phyloP scores from a whole-genome alignment of 2,113 vertebrate species.

The Corythoichthys intestinalis region DNA sequence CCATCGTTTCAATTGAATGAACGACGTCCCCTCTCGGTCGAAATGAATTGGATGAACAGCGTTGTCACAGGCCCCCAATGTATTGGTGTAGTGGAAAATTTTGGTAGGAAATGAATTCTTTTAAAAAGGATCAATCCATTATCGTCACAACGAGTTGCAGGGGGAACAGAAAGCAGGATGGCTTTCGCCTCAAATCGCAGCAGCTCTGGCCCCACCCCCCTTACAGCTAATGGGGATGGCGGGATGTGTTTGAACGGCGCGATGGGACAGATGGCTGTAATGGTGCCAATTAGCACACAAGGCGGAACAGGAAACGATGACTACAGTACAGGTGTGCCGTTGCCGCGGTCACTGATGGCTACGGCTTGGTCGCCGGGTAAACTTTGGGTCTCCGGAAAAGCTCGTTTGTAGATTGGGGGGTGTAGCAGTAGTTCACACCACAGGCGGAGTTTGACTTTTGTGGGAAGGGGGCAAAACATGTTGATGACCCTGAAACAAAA shows the following conservation, averaged over 20 bases:
- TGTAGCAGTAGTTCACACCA: too few relatives aligned
- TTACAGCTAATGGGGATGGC: neutral
- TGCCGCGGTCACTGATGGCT: neutral
- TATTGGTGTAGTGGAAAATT: too few relatives aligned
- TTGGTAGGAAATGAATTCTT: too few relatives aligned
- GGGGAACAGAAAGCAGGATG: slow-evolving; percentile 48
- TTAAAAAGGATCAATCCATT: too few relatives aligned
- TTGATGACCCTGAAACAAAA: too few relatives aligned
- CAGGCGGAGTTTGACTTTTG: too few relatives aligned
- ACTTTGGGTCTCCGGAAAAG: neutral
- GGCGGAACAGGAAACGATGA: slow-evolving; percentile 31
- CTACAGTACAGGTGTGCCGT: slow-evolving; percentile 1
- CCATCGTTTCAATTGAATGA: too few relatives aligned
- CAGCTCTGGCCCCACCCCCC: slow-evolving; percentile 15
- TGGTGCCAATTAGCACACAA: slow-evolving; percentile 35
- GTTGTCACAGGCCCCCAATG: too few relatives aligned
- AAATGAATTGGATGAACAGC: too few relatives aligned
- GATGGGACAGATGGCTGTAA: slow-evolving; percentile 39
- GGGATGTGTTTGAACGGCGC: slow-evolving; percentile 29
- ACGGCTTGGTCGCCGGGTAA: neutral
- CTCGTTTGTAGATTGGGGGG: too few relatives aligned
- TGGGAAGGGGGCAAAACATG: too few relatives aligned
- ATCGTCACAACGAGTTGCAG: neutral
- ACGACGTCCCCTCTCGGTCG: too few relatives aligned
- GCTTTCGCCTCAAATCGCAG: slow-evolving; percentile 51